Base-by-base conservation (phyloP, 2,113 vertebrate genomes). In the Charadrius vociferus region DNA sequence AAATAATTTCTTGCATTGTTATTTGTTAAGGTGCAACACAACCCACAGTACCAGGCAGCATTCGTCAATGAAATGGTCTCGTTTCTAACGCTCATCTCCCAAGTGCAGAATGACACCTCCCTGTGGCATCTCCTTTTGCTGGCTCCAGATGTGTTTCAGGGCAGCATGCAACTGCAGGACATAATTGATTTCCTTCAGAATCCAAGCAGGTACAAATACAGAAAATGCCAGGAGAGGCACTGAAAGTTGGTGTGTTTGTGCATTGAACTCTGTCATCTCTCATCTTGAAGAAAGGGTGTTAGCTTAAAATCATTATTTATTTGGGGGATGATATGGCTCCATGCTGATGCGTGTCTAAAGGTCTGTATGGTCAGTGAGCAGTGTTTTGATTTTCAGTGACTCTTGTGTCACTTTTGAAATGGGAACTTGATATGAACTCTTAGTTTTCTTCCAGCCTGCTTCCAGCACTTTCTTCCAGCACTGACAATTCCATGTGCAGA, bases 51-150 rank as follows among this genome's bases (percentile, higher is more conserved):
- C 71, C 98, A 98, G 95, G 89, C 94, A 88, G 65, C 71, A 9
- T 97, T 98, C 7, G 98, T 98, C 81, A 97, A 90, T 1, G 98
- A 98, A 70, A 86, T 97, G 52, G 91, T 97, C 61, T 97, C 96
- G 0, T 96, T 95, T 23, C 94, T 98, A 15, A 97, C 26, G 3
- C 96, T 98, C 65, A 4, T 98, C 91, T 98, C 98, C n/a, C 91
- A 95, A 94, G 92, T 98, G 61, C 98, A 98, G 90, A 97, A 97
- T 39, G 97, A 98, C 74, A 94, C 86, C 12, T 95, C 95, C n/a
- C 34, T 98, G 53, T 98, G 98, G 98, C 97, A 98, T 39, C 87
- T 98, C 45, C 97, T 98, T 43, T 93, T 98, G 17, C 97, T 97
- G 90, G 89, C 97, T 61, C 98, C 98, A 65, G 95, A 97, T 21